Evolutionary conservation across 2,113 vertebrate species (phyloP).

Genomic region (Dissostichus mawsoni): DNA sequence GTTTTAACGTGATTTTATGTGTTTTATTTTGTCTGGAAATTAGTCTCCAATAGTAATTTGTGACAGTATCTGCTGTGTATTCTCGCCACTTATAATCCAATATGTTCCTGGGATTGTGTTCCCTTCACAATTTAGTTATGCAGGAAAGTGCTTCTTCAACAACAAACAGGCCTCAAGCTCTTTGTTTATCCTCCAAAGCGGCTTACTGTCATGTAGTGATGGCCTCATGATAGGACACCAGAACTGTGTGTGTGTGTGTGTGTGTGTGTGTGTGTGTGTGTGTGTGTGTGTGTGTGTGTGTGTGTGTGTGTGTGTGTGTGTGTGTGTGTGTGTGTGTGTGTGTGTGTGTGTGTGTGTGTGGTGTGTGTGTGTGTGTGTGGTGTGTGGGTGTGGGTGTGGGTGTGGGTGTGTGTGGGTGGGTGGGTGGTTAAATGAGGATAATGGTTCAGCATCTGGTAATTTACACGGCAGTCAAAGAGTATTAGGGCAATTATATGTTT

Average conservation of each 20-base stretch:
- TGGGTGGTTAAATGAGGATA: conserved; percentile 40
- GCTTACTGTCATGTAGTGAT: conserved; percentile 15
- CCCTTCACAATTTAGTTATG: conserved; percentile 1
- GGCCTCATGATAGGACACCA: background rate
- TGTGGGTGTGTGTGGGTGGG: background rate
- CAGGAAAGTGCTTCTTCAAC: conserved; percentile 26
- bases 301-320: background rate
- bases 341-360: background rate
- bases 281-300: background rate
- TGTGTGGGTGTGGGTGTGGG: accelerated
- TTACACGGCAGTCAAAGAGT: conserved; percentile 44
- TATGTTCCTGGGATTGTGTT: background rate
- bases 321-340: background rate
- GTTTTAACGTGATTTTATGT: background rate
- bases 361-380: background rate
- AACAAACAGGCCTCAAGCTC: conserved; percentile 16
- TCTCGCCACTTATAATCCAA: background rate
- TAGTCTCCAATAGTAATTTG: background rate
- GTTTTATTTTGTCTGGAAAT: background rate
- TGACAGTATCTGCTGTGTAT: conserved; percentile 13
- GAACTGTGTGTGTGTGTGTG: background rate
- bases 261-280: background rate
- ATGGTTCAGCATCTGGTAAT: conserved; percentile 61
- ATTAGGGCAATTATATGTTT: conserved; percentile 52
- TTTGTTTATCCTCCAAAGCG: conserved; percentile 11